Base-by-base conservation (phyloP, 2,113 vertebrate genomes). In the Stictonetta naevosa region DNA sequence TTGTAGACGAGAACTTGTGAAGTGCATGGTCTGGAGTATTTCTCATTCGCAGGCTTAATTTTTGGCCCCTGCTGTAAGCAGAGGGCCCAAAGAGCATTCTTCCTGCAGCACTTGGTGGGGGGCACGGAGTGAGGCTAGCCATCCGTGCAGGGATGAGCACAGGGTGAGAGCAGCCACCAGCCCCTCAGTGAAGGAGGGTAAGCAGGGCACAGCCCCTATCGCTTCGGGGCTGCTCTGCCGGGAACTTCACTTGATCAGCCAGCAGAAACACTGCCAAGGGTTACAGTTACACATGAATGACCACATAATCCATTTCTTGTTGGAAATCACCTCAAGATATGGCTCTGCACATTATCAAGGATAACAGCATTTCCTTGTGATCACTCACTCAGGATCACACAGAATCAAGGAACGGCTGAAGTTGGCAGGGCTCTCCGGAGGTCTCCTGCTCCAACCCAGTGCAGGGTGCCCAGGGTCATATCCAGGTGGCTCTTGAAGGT, bases 121-220 rank as follows among this genome's bases (percentile, higher is more conserved):
- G 26, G 15, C 2, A 64, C 62, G 29, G 17, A 40, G 26, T 4
- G 26, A 64, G 38, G 62, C 26, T 26, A 40, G 50, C 22, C 23
- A 25, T 25, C 23, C 13, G 0, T 8, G n/a, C 16, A 6, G 2
- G 25, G 29, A 14, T 1, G 1, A 21, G 66, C 33, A 21, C 31
- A 55, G 31, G 13, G 16, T 6, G 11, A 34, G 42, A 74, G 60
- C 36, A 66, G 64, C 40, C 69, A 40, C 33, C 12, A 46, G 31
- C n/a, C 25, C 76, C 21, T 21, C 21, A 31, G 55, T 1, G 3
- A 78, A 81, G 6, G 25, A 76, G 2, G 13, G 11, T 59, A 58
- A 72, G 10, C 0, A 0, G 40, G 60, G 31, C 0, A 0, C 50
- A 71, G 40, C 2, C 10, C 18, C 18, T 5, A 31, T 1, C 1